These are phyloP conservation scores for Falco concolor DNA, from an alignment of 2,797 vertebrate species.

Conservation along the genomic window DNA sequence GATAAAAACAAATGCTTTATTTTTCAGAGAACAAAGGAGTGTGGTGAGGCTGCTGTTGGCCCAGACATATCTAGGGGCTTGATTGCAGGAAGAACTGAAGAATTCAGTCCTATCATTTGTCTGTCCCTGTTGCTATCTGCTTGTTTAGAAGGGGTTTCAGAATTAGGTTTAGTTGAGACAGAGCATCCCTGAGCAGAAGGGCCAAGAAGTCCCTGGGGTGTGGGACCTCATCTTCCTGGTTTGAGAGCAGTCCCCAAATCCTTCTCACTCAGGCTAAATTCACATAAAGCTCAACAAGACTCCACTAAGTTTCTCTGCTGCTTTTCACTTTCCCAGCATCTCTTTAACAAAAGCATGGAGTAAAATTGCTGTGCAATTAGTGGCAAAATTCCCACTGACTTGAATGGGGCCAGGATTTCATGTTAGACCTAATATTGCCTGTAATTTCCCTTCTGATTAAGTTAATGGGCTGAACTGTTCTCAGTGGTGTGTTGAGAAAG, in stretches of 20 bases:
- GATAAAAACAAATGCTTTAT: background rate
- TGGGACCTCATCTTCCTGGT: background rate
- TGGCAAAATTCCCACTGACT: background rate
- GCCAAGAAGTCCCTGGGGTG: background rate
- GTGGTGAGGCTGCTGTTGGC: background rate
- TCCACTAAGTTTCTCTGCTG: background rate
- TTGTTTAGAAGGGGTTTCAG: background rate
- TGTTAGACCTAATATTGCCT: background rate
- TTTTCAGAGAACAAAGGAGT: background rate
- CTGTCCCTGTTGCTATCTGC: background rate
- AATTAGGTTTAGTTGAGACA: background rate
- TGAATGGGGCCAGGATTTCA: background rate
- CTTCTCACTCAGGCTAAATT: background rate
- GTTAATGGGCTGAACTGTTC: background rate
- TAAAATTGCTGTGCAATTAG: background rate
- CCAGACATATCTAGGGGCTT: background rate
- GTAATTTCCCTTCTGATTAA: slow-evolving; percentile 11
- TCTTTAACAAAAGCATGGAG: background rate
- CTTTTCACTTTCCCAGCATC: background rate
- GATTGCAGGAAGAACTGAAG: background rate
- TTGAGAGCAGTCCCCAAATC: background rate
- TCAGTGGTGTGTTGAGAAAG: slow-evolving; percentile 25
- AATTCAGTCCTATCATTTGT: background rate
- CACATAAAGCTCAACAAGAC: background rate
- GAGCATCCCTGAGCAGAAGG: background rate